Percentiles rank a stretch among this genome's conserved stretches.
Conservation (phyloP, 1,140 invertebrate species). For the Aphis craccivora region DNA sequence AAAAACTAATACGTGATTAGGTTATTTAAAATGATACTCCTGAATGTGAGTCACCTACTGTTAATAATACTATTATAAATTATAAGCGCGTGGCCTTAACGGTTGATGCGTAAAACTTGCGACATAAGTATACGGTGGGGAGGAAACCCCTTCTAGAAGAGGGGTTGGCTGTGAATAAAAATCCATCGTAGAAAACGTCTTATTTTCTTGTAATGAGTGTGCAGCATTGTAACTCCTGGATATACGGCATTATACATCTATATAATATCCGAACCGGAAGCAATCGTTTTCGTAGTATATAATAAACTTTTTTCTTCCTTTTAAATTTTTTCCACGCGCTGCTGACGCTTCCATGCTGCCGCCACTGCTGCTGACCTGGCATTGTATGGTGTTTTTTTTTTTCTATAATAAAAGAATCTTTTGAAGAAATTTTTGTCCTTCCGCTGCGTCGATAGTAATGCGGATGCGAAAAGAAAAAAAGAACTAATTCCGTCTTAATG, state of each 20-base stretch:
- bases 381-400: background rate
- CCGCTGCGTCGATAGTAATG: background rate
- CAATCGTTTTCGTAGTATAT: background rate
- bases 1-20: background rate
- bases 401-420: background rate
- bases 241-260: background rate
- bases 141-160: background rate
- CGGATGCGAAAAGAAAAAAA: background rate
- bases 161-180: background rate
- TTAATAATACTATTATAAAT: background rate
- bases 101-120: background rate
- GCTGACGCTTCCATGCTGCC: too few relatives aligned
- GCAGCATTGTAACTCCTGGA: background rate
- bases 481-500: background rate
- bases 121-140: background rate
- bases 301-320: background rate
- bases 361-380: background rate
- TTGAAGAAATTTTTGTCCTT: background rate
- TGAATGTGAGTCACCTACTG: background rate
- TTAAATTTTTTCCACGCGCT: background rate
- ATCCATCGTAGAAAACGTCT: background rate
- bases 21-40: background rate
- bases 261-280: conserved; percentile 1
- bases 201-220: background rate
- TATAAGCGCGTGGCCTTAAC: background rate